Evolutionary conservation across 2,113 vertebrate species (phyloP).

Genomic region (Hassar affinis): DNA sequence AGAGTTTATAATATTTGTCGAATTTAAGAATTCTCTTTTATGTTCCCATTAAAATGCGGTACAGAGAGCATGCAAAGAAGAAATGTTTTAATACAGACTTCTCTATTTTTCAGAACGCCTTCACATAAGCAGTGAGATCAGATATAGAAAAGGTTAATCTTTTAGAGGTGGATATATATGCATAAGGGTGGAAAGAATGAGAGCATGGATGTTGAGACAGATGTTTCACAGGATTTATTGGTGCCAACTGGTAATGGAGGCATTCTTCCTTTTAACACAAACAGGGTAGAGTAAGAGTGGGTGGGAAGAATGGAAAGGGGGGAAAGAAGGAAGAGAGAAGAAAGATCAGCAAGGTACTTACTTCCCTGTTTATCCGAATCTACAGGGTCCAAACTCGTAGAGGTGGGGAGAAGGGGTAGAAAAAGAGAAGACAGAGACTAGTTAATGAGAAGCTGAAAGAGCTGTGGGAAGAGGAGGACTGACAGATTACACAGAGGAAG

Average conservation of each 20-base stretch:
- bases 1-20: neutral
- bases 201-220: neutral
- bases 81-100: neutral
- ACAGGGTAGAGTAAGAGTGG: neutral
- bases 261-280: slow-evolving; percentile 17
- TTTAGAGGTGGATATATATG: neutral
- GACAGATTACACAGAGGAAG: slow-evolving; percentile 62
- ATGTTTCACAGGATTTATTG: slow-evolving; percentile 8
- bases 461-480: slow-evolving; percentile 56
- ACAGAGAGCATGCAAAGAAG: neutral
- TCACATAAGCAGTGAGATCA: neutral
- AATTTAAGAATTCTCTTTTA: neutral
- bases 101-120: neutral
- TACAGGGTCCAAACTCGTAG: slow-evolving; percentile 79
- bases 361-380: slow-evolving; percentile 88
- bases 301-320: slow-evolving; percentile 21
- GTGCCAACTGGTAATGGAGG: neutral
- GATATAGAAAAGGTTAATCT: neutral
- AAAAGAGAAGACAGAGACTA: slow-evolving; percentile 77
- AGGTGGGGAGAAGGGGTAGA: slow-evolving; percentile 70
- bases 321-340: slow-evolving; percentile 58
- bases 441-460: slow-evolving; percentile 72
- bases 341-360: slow-evolving; percentile 79
- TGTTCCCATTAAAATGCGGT: neutral
- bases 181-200: slow-evolving; percentile 12